Percentiles rank a stretch among this genome's conserved stretches.
Conservation (phyloP, 2,113 vertebrate genomes). For the Copsychus sechellarum region DNA sequence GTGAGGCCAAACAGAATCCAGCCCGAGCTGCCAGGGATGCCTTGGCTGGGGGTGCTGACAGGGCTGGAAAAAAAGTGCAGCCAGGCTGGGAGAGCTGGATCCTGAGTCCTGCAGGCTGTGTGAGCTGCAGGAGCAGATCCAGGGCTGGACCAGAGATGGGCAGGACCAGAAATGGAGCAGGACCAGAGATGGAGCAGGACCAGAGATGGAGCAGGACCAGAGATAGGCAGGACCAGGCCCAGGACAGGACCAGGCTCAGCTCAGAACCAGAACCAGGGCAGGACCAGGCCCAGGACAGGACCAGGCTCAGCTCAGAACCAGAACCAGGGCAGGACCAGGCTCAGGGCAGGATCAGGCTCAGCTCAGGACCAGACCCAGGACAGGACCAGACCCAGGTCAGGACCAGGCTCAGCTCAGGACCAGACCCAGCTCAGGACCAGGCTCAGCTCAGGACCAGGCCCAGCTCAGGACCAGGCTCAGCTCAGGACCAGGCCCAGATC, state of each 20-base stretch:
- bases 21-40: slow-evolving; percentile 55
- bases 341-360: no score
- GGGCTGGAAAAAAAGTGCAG: slow-evolving; percentile 11
- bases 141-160: not conserved
- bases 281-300: not conserved
- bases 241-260: accelerated
- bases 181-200: accelerated
- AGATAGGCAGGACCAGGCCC: not conserved
- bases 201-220: accelerated
- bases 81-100: not conserved
- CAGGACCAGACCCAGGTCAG: no score
- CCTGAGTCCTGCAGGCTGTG: accelerated
- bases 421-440: not conserved
- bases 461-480: not conserved
- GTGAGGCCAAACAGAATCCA: slow-evolving; percentile 58
- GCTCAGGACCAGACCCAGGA: no score
- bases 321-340: not conserved
- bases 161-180: accelerated
- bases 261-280: not conserved
- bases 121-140: not conserved
- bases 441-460: not conserved
- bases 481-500: not conserved
- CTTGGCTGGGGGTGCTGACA: slow-evolving; percentile 45
- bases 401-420: not conserved
- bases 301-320: not conserved